Evolutionary conservation across 2,113 vertebrate species (phyloP).

Genomic region (Pelusios castaneus): DNA sequence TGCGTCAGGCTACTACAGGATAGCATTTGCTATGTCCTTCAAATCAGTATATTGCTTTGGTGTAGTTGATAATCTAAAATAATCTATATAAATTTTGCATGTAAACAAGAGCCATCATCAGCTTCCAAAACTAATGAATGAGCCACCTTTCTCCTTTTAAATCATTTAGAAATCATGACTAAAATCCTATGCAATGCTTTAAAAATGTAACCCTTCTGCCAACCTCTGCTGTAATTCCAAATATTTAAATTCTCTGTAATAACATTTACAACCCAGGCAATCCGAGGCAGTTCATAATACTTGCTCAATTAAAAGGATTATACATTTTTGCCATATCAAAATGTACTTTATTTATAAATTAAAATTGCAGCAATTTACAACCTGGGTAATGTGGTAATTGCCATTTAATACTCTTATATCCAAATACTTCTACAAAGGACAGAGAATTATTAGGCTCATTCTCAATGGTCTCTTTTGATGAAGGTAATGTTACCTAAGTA

Average conservation of each 20-base stretch:
- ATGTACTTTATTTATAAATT: conserved; percentile 23
- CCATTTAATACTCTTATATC: conserved; percentile 38
- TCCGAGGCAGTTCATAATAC: background rate
- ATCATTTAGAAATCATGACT: accelerated
- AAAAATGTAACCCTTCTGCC: background rate
- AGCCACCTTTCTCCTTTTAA: background rate
- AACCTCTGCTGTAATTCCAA: background rate
- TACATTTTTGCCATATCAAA: background rate
- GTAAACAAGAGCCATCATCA: background rate
- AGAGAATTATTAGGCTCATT: conserved; percentile 34
- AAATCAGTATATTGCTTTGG: background rate
- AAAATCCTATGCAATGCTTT: background rate
- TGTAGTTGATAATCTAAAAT: background rate
- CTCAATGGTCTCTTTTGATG: conserved; percentile 30
- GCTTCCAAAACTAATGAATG: background rate
- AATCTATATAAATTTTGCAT: accelerated
- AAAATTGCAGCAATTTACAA: conserved; percentile 36
- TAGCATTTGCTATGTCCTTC: background rate
- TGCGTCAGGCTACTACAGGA: background rate
- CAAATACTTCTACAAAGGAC: conserved; percentile 39
- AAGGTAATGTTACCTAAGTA: conserved; percentile 42
- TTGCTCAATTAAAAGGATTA: background rate
- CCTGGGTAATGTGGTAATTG: conserved; percentile 37
- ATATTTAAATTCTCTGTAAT: background rate
- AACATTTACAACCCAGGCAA: background rate